phyloP scores from a whole-genome alignment of 2,797 vertebrate species.

The Darevskia nairensis region DNA sequence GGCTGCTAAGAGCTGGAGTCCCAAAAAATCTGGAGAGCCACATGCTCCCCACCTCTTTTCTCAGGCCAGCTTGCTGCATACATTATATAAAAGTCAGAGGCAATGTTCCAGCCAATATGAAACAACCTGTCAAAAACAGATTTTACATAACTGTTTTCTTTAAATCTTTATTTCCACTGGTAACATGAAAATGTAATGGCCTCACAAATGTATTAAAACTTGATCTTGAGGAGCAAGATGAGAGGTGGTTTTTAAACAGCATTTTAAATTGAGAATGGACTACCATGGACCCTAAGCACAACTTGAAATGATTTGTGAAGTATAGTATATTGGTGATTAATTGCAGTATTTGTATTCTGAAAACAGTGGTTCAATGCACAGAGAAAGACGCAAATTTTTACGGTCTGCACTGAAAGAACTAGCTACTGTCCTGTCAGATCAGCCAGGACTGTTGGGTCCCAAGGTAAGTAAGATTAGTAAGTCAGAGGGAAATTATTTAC shows the following conservation, averaged over 20 bases:
- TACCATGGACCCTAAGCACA: not conserved
- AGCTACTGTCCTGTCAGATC: constrained; percentile 96
- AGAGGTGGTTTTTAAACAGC: not conserved
- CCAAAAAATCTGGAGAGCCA: not conserved
- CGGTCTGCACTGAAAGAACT: constrained; percentile 95
- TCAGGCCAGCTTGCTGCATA: not conserved
- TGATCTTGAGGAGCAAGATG: not conserved
- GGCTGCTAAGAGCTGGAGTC: not conserved
- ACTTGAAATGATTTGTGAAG: not conserved
- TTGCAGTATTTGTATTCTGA: constrained; percentile 45
- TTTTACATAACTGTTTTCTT: not conserved
- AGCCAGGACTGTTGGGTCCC: constrained; percentile 94
- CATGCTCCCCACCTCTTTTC: not conserved
- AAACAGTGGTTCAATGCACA: constrained; percentile 92
- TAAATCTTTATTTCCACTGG: not conserved
- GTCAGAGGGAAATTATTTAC: not conserved
- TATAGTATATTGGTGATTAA: not conserved
- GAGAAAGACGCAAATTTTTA: constrained; percentile 97
- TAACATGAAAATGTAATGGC: not conserved
- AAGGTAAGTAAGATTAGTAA: constrained; percentile 83
- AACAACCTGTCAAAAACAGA: not conserved
- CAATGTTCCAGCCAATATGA: not conserved
- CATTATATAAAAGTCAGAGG: not conserved
- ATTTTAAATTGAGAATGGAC: not conserved
- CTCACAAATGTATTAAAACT: not conserved